Percentiles rank a stretch among this genome's conserved stretches.
phyloP scores from a whole-genome alignment of 2,797 vertebrate genomes.

The Scleropages formosus region DNA sequence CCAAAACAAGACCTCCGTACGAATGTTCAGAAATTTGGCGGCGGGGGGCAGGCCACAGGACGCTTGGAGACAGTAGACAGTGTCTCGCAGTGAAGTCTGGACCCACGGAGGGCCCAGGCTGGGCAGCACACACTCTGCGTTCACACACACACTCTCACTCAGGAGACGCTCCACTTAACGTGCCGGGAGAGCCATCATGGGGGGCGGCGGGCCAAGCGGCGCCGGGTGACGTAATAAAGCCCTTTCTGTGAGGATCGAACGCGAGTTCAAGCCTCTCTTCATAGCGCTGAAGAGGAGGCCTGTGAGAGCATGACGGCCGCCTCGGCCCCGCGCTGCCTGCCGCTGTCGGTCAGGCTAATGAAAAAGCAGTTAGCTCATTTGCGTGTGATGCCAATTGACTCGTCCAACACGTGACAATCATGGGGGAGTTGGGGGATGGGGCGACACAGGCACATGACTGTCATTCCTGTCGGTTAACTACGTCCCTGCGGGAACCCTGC shows the following conservation, averaged over 20 bases:
- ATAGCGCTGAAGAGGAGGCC: background rate
- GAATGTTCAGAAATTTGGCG: too few relatives aligned
- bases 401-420: constrained; percentile 1
- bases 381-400: background rate
- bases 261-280: constrained; percentile 7
- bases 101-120: background rate
- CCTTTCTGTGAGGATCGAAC: background rate
- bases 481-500: background rate
- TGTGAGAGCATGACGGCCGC: background rate
- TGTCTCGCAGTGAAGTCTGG: background rate
- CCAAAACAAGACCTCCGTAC: too few relatives aligned
- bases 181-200: constrained; percentile 4
- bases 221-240: constrained; percentile 6
- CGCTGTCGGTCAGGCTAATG: background rate
- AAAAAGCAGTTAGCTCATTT: background rate
- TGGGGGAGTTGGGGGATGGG: background rate
- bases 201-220: background rate
- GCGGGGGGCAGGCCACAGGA: background rate
- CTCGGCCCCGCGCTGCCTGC: background rate
- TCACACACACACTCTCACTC: background rate
- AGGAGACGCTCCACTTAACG: background rate
- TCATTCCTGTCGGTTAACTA: background rate
- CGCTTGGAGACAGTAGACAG: background rate
- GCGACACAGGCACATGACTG: background rate
- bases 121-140: background rate